Evolutionary conservation across 37 sponge, comb jelly and placozoan genomes (phyloP).

Genomic region (Tethya wilhelma): DNA sequence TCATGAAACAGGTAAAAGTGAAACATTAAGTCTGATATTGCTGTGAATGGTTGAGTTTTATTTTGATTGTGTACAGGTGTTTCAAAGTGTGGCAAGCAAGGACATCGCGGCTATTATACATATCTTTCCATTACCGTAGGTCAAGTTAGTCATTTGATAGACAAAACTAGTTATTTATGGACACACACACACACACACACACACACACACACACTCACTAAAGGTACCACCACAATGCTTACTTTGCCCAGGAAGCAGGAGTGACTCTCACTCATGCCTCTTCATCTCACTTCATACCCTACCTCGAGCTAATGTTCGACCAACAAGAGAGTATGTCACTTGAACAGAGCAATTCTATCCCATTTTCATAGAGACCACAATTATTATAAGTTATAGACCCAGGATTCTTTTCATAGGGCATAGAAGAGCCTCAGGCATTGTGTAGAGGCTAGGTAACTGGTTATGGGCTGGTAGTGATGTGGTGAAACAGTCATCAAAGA

Average conservation of each 20-base stretch:
- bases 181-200: background rate
- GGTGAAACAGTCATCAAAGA: too few species aligned
- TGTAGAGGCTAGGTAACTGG: background rate
- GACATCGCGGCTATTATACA: constrained; percentile 41
- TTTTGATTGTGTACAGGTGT: constrained; percentile 16
- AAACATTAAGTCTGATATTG: background rate
- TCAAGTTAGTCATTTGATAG: background rate
- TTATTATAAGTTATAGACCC: background rate
- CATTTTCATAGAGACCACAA: too few species aligned
- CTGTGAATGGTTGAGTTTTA: background rate
- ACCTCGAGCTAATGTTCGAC: constrained; percentile 30
- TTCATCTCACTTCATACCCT: constrained; percentile 14
- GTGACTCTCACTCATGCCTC: constrained; percentile 19
- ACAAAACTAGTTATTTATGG: background rate
- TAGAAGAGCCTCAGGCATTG: background rate
- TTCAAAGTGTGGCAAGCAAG: background rate
- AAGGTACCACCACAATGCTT: constrained; percentile 75
- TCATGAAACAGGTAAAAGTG: constrained; percentile 32
- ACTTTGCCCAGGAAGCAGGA: constrained; percentile 53
- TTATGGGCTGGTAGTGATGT: too few species aligned
- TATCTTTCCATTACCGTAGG: constrained; percentile 63
- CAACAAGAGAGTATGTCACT: constrained; percentile 63
- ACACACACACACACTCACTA: background rate
- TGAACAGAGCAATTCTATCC: too few species aligned
- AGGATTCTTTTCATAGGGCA: too few species aligned